Evolutionary conservation across 2,888 invertebrate species (phyloP), one percentile per base, ranked within the genome.

Genomic region (Acleris sparsana): DNA sequence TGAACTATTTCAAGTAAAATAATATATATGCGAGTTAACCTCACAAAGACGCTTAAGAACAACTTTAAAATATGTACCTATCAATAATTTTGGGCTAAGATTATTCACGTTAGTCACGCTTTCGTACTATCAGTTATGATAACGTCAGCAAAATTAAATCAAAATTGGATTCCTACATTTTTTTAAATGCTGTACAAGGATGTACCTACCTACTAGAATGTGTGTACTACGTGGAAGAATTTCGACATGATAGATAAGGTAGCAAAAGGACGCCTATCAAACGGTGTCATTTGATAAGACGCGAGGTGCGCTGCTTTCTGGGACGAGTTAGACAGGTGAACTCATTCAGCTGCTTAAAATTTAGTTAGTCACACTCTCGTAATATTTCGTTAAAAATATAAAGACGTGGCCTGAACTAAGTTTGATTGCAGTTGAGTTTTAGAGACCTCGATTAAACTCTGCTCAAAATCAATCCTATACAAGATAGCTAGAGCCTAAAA

Each of bases 201-300:
- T 29, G n/a, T 57, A 22, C 16, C 53, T 20, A 46, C 52, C 43
- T 49, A 67, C 71, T 71, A 71, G 71, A 74, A 72, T 84, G 83
- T 85, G 80, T 72, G 77, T 80, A 82, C 83, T 88, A 88, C 86
- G 89, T 89, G 89, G 86, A 90, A 88, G 87, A 89, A 92, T 92
- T 92, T 92, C 90, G 88, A 92, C 91, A 92, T 83, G 81, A 82
- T 82, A 89, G 90, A 91, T 91, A 91, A 91, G 85, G 83, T 81
- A 78, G 82, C 79, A 76, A 82, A 79, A 85, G 86, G 86, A 78
- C 84, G 79, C 87, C 71, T 91, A 92, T 92, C 92, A 91, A 92
- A 92, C 85, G 86, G 90, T 92, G 92, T 92, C 92, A 90, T 83
- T 87, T 86, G 92, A 92, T 92, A 92, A 92, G 82, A 77, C 76